These are phyloP conservation scores for Pachycephus smyrnensis DNA, from an alignment of 2,888 invertebrate species.

Conservation along the genomic window DNA sequence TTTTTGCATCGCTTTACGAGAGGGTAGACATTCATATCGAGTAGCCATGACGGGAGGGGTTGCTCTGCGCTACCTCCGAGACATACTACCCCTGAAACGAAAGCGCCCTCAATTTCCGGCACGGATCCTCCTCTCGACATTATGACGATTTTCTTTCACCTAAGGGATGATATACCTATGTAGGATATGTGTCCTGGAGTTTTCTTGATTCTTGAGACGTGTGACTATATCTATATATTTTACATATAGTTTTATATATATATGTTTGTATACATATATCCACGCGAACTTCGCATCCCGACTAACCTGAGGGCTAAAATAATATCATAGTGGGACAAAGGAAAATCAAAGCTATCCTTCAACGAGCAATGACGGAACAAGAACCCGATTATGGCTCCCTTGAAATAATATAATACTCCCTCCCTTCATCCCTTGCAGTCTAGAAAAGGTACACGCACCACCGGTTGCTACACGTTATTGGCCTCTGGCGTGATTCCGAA, in stretches of 20 bases:
- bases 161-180: not conserved
- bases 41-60: not conserved
- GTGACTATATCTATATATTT: too few relatives aligned
- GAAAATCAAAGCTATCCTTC: not conserved
- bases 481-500: constrained; percentile 51
- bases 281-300: not conserved
- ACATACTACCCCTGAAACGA: not conserved
- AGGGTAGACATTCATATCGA: constrained; percentile 7
- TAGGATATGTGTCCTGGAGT: not conserved
- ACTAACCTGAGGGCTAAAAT: not conserved
- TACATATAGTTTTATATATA: not conserved
- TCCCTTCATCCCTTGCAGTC: not conserved
- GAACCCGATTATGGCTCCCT: constrained; percentile 1
- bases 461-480: constrained; percentile 54
- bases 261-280: not conserved
- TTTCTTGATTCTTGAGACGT: not conserved
- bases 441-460: constrained; percentile 3
- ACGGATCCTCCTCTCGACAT: not conserved
- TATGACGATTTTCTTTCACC: not conserved
- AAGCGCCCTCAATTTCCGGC: not conserved
- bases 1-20: constrained; percentile 18
- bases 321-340: not conserved
- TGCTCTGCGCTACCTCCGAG: not conserved
- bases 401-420: not conserved
- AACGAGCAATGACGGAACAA: not conserved